phyloP scores from a whole-genome alignment of 2,797 vertebrate species.

The Poeciliopsis infans region DNA sequence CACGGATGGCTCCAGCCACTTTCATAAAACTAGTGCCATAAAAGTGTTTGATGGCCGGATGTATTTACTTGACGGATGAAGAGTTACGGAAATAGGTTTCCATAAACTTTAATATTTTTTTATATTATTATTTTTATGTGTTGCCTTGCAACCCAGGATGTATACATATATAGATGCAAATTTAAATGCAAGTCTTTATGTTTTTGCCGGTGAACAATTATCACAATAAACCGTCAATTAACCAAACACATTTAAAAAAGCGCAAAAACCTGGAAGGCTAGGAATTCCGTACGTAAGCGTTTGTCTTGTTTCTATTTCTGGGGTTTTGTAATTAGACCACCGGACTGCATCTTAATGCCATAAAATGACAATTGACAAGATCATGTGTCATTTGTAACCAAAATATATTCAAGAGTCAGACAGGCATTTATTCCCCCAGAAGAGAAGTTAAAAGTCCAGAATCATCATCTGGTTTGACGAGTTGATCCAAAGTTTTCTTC shows the following conservation, averaged over 20 bases:
- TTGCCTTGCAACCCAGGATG: neutral
- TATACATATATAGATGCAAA: neutral
- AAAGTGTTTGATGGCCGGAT: neutral
- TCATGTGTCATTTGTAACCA: neutral
- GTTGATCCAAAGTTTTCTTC: neutral
- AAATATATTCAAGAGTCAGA: neutral
- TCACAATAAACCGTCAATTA: slow-evolving; percentile 38
- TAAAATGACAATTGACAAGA: too few species aligned
- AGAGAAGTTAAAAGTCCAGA: neutral
- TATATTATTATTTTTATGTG: neutral
- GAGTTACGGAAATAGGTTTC: neutral
- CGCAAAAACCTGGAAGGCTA: slow-evolving; percentile 17
- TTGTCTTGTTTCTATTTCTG: slow-evolving; percentile 1
- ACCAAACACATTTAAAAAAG: neutral
- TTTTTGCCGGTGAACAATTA: slow-evolving; percentile 19
- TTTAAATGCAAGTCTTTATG: neutral
- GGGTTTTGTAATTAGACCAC: slow-evolving; percentile 1
- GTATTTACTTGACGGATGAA: neutral
- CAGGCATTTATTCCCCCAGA: neutral
- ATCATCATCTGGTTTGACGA: neutral
- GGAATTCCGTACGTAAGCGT: neutral
- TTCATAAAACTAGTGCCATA: neutral
- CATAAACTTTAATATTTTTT: neutral
- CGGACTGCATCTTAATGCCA: neutral
- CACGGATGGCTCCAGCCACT: neutral